These are phyloP conservation scores for Setipinna tenuifilis DNA, from an alignment of 2,797 vertebrate species.

Conservation along the genomic window DNA sequence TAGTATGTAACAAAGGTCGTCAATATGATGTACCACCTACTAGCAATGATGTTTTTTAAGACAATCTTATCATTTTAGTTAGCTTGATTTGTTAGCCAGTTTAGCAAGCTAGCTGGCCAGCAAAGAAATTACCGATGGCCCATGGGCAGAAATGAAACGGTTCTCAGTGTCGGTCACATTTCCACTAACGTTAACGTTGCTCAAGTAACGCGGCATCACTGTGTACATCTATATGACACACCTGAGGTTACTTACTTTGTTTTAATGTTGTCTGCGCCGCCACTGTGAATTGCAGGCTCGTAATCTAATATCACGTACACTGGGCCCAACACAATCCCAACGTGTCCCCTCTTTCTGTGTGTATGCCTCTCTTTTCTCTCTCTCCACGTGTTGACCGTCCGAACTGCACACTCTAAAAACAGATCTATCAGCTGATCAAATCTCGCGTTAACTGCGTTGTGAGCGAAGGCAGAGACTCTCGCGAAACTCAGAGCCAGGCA, in stretches of 20 bases:
- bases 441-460: constrained; percentile 69
- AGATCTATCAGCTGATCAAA: constrained; percentile 77
- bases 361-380: constrained; percentile 44
- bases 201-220: neutral
- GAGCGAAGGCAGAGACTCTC: constrained; percentile 43
- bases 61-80: neutral
- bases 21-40: neutral
- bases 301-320: constrained; percentile 49
- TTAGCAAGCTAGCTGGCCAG: constrained; percentile 43
- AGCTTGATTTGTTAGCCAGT: constrained; percentile 5
- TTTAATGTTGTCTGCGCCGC: constrained; percentile 64
- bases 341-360: constrained; percentile 54
- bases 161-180: neutral
- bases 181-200: neutral
- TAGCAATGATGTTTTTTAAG: neutral
- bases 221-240: neutral
- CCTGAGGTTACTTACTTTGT: constrained; percentile 67
- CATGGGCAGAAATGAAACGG: constrained; percentile 1
- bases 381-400: constrained; percentile 80
- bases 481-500: constrained; percentile 39
- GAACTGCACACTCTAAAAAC: constrained; percentile 69
- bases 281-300: constrained; percentile 61
- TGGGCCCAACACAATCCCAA: constrained; percentile 55
- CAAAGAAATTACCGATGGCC: constrained; percentile 27
- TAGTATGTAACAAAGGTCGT: neutral